These are phyloP conservation scores for Diadumene lineata DNA, from an alignment of 92 coral and sea anemone genomes.

Conservation along the genomic window DNA sequence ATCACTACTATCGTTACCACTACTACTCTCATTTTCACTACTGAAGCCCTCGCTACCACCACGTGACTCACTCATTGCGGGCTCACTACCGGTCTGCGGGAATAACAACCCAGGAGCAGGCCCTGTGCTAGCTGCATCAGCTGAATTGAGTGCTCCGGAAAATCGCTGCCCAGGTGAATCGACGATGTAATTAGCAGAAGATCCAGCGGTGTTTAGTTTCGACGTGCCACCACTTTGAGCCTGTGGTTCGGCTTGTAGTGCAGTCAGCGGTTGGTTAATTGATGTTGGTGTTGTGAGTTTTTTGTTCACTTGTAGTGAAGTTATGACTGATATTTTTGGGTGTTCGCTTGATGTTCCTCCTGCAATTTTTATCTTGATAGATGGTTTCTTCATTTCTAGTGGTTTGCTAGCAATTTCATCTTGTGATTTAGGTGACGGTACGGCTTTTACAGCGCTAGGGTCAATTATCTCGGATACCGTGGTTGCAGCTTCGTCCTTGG, in stretches of 20 bases:
- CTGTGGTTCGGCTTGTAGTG: background rate
- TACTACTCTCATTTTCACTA: conserved; percentile 55
- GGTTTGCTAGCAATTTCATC: conserved; percentile 5
- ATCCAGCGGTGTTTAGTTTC: conserved; percentile 38
- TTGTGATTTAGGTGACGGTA: conserved; percentile 21
- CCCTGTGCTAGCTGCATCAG: too few species aligned
- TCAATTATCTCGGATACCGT: conserved; percentile 36
- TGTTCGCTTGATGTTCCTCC: conserved; percentile 32
- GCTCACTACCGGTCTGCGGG: conserved; percentile 31
- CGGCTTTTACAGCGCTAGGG: conserved; percentile 36
- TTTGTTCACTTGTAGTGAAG: conserved; percentile 44
- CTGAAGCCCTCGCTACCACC: conserved; percentile 71
- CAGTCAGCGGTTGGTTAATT: background rate
- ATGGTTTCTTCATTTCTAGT: conserved; percentile 28
- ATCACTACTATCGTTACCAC: conserved; percentile 52
- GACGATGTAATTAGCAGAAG: conserved; percentile 27
- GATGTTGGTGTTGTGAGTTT: background rate
- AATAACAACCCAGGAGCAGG: too few species aligned
- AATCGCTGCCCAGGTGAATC: conserved; percentile 52
- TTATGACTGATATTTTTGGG: conserved; percentile 61
- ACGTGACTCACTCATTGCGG: conserved; percentile 28
- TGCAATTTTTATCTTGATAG: conserved; percentile 34
- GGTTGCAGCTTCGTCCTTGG: conserved; percentile 12
- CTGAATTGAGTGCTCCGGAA: conserved; percentile 77
- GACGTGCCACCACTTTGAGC: conserved; percentile 12